Evolutionary conservation across 2,888 invertebrate genomes (phyloP).

Genomic region (Clivina fossor): DNA sequence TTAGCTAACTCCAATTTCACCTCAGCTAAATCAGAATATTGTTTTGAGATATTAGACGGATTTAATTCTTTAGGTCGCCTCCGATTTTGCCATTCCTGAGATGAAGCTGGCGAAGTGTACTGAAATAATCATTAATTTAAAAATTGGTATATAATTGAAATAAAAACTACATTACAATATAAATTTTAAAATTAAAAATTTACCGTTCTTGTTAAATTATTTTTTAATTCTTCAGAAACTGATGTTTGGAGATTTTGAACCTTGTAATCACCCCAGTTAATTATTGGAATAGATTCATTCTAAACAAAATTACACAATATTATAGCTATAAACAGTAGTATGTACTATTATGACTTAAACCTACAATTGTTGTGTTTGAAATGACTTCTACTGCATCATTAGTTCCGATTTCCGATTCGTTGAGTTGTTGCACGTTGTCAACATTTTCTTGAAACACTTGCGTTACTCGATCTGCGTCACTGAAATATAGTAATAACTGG

Average conservation of each 20-base stretch:
- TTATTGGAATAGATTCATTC: not conserved
- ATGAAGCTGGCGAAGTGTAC: no score
- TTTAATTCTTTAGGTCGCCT: not conserved
- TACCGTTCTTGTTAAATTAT: no score
- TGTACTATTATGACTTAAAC: no score
- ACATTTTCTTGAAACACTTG: no score
- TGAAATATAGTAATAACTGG: no score
- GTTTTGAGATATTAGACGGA: not conserved
- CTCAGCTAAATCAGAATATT: slow-evolving; percentile 3
- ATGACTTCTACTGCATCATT: not conserved
- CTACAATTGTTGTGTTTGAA: not conserved
- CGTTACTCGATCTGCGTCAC: slow-evolving; percentile 3
- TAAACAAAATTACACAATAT: not conserved
- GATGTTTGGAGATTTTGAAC: not conserved
- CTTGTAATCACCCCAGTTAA: slow-evolving; percentile 8
- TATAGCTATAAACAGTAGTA: not conserved
- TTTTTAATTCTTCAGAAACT: not conserved
- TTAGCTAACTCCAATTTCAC: slow-evolving; percentile 5
- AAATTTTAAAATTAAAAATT: not conserved
- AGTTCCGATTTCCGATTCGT: no score
- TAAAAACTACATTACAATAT: no score
- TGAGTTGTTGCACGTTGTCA: no score
- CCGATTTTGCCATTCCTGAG: slow-evolving; percentile 4
- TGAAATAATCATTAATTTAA: no score
- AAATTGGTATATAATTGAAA: no score